Percentiles rank a stretch among this genome's conserved stretches.
Evolutionary conservation across 2,113 vertebrate genomes (phyloP).

Genomic region (Odontesthes bonariensis): DNA sequence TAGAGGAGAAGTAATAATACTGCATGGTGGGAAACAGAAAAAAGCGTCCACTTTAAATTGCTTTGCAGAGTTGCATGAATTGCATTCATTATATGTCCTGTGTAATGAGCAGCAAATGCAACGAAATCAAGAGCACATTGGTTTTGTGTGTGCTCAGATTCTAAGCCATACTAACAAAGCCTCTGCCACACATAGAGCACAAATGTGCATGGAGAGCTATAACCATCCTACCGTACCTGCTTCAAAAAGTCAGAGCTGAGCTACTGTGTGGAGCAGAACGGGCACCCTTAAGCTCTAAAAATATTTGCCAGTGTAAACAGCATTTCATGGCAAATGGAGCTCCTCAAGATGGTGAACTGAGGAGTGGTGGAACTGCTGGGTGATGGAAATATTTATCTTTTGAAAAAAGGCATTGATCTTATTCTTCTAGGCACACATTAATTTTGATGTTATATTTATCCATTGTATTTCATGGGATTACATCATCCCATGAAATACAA

Average conservation of each 20-base stretch:
- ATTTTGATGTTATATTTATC: constrained; percentile 30
- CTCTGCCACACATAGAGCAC: constrained; percentile 17
- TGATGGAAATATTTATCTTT: constrained; percentile 28
- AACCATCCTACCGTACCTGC: constrained; percentile 28
- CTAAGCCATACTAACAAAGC: constrained; percentile 23
- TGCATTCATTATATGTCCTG: not conserved
- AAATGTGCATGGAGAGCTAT: constrained; percentile 17
- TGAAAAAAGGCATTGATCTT: constrained; percentile 8
- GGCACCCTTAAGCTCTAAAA: constrained; percentile 58
- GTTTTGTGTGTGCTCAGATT: constrained; percentile 7
- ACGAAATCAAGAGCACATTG: not conserved
- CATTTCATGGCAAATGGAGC: constrained; percentile 49
- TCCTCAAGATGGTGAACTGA: constrained; percentile 16
- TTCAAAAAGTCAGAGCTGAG: constrained; percentile 31
- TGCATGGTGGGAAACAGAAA: not conserved
- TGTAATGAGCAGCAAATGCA: constrained; percentile 21
- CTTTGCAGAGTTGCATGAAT: constrained; percentile 4
- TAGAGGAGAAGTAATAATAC: not conserved
- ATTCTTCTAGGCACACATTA: constrained; percentile 15
- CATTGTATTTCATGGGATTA: too few relatives aligned
- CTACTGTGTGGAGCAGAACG: constrained; percentile 25
- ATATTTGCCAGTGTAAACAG: constrained; percentile 58
- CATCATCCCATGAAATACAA: too few relatives aligned
- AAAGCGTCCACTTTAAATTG: not conserved
- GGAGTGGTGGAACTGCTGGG: constrained; percentile 5